Evolutionary conservation across 2,113 vertebrate genomes (phyloP), one percentile per base, ranked within the genome.

Genomic region (Balaeniceps rex): DNA sequence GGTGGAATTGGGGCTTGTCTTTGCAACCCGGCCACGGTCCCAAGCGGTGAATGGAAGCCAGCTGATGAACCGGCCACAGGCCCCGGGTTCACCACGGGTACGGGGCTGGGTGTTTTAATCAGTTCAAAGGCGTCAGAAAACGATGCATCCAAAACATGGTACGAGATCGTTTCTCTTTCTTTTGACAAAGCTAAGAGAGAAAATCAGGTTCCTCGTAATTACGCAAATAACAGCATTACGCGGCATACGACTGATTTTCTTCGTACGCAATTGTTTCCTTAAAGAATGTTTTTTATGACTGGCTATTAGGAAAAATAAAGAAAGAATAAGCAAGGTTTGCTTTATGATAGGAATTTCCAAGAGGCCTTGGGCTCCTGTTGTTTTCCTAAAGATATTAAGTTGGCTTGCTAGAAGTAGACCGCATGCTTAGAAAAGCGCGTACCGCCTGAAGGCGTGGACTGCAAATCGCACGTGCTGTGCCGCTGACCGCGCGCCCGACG

Each of bases 161-260:
- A 57, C 0, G 8, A 78, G 71, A 46, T 71, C 2, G 19, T 76
- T 66, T 80, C 21, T n/a, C 85, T 83, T 83, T 54, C 77, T 90
- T 96, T 96, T 94, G 83, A 58, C 44, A 88, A 60, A 87, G 51
- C 19, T 10, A 36, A 29, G 65, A 63, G 80, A 42, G 1, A 94
- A 94, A 93, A 74, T 91, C 85, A 87, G 78, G 83, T 57, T 71
- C 80, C 80, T 79, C 2, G 6, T 91, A 93, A 60, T 95, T 88
- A 97, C 93, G 97, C 90, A 97, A 95, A 94, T 89, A 78, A 12
- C 34, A 57, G 60, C 90, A 91, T 79, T 21, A 58, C 12, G 4
- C 76, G 64, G 92, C 93, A 44, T 14, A 51, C 25, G 25, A 89
- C 68, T 85, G 51, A 28, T 93, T 85, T 51, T 76, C 93, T 96